Evolutionary conservation across 2,888 invertebrate species (phyloP), one percentile per base, ranked within the genome.

Genomic region (Gastracanthus pulcherrimus): DNA sequence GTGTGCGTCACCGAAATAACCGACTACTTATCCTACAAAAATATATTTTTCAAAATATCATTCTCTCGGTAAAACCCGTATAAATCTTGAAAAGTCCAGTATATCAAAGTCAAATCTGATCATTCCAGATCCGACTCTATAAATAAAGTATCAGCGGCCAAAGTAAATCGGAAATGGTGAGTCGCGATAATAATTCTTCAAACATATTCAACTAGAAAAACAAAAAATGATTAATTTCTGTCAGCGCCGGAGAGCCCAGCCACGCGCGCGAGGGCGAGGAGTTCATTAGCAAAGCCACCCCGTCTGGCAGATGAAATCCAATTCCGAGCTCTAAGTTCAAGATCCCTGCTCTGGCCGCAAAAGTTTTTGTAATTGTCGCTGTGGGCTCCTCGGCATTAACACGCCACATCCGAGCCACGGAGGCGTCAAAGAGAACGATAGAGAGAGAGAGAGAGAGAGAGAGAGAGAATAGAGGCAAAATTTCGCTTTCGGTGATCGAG

Each of bases 401-500:
- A 51, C 45, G 31, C 55, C 29, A 23, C 31, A 29, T 26, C n/a
- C n/a, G n/a, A n/a, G n/a, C n/a, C n/a, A n/a, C n/a, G n/a, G n/a
- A 6, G 9, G 5, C 41, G 29, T 4, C 0, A 58, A 62, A 26
- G 38, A 7, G n/a, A n/a, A n/a, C n/a, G n/a, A n/a, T n/a, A n/a
- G n/a, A n/a, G n/a, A n/a, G n/a, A n/a, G n/a, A n/a, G 41, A 36
- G 67, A 41, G 36, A 6, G 45, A 45, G 48, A 11, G 41, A n/a
- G 45, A 34, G 58, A 60, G 45, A 11, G 51, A 31, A 19, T 45
- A 60, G 38, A 48, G 67, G 66, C 67, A 23, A 72, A 70, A 82
- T 78, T 78, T 79, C 70, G 58, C 76, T 76, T 76, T 79, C 82
- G 71, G 76, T 67, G 66, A 76, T 79, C 76, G 64, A 79, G 51